Conservation (phyloP, 2,797 vertebrate species). For the Lacerta viridis region DNA sequence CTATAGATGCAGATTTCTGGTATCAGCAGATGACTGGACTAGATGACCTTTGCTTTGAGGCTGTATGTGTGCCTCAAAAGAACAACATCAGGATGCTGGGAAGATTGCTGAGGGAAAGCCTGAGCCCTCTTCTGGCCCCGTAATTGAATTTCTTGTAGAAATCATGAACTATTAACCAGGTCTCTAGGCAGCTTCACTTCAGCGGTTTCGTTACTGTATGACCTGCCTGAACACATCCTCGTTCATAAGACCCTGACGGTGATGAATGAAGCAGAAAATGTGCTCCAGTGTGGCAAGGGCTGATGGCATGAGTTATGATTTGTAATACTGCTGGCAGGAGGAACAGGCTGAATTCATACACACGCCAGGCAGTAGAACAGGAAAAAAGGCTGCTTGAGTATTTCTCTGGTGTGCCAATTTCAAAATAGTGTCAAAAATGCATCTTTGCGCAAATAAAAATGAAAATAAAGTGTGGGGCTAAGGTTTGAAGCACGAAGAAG, state of each 20-base stretch:
- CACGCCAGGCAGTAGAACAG: background rate
- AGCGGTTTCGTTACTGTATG: background rate
- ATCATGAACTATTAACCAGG: conserved; percentile 3
- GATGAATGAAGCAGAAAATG: background rate
- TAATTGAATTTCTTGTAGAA: background rate
- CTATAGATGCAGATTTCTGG: too few relatives aligned
- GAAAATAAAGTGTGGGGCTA: background rate
- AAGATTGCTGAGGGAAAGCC: rapidly evolving
- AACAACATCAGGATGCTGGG: rapidly evolving
- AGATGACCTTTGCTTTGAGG: too few relatives aligned
- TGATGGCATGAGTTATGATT: background rate
- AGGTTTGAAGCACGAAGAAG: too few relatives aligned
- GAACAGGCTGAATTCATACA: background rate
- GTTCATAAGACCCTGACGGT: background rate
- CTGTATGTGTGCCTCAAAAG: background rate
- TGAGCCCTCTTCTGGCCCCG: too few relatives aligned
- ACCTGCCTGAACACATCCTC: background rate
- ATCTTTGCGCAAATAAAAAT: background rate
- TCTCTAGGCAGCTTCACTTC: background rate
- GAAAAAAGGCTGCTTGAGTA: background rate
- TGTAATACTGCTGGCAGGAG: background rate
- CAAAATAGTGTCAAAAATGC: background rate
- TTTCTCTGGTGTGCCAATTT: background rate
- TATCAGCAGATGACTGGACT: too few relatives aligned
- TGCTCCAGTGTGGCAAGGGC: background rate